Conservation (phyloP, 2,113 vertebrate genomes). For the Pseudopipra pipra region DNA sequence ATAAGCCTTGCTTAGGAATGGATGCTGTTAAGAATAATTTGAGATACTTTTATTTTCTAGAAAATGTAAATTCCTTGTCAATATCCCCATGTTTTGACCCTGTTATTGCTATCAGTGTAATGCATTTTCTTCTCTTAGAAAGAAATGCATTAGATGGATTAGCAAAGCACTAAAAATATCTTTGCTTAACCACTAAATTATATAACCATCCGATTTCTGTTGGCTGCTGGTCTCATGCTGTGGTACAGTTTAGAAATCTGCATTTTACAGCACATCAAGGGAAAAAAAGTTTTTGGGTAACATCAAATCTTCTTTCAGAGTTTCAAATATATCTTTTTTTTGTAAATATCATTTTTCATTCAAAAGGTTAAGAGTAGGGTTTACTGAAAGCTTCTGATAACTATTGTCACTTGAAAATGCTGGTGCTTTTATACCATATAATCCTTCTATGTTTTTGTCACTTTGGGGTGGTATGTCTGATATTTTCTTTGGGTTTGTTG, state of each 20-base stretch:
- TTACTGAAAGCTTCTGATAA: not conserved
- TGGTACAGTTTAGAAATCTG: not conserved
- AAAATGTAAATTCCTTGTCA: not conserved
- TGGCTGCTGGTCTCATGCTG: not conserved
- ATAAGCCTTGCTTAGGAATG: not conserved
- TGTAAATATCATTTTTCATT: not conserved
- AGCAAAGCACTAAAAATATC: conserved; percentile 66
- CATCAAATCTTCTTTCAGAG: not conserved
- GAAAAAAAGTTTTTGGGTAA: not conserved
- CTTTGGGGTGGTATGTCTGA: rapidly evolving
- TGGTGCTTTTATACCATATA: not conserved
- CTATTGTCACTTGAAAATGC: not conserved
- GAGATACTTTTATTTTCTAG: not conserved
- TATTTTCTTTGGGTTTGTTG: not conserved
- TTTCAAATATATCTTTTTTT: not conserved
- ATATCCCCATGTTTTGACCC: not conserved
- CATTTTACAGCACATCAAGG: not conserved
- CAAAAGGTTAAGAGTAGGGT: not conserved
- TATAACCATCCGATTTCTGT: conserved; percentile 42
- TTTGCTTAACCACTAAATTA: conserved; percentile 67
- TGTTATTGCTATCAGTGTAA: conserved; percentile 22
- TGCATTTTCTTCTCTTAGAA: conserved; percentile 52
- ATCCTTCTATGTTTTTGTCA: not conserved
- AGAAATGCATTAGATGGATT: conserved; percentile 66
- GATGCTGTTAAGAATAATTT: not conserved